Evolutionary conservation across 1,140 invertebrate genomes (phyloP), one percentile per base, ranked within the genome.

Genomic region (Ips typographus): DNA sequence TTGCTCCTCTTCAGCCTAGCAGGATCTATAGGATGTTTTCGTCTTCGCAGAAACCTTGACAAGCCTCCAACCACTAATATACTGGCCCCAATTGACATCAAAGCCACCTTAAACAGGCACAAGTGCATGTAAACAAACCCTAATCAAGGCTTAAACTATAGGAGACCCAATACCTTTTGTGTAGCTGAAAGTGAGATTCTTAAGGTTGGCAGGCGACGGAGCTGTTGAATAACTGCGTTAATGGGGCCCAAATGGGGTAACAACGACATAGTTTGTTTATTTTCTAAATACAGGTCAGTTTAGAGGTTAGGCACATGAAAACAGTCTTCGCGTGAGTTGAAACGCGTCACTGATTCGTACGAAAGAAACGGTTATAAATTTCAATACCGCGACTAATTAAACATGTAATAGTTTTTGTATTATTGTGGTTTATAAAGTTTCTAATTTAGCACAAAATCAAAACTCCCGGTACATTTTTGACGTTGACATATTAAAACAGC

Each of bases 41-140:
- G 80, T 40, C 88, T 82, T 22, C 86, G 82, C 66, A 89, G 78
- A 75, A 86, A 88, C 58, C 84, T 82, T 8, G 88, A 87, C 1
- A 89, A 75, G 1, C 88, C 83, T 42, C 87, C 85, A 42, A 89
- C 83, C 1, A 88, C 81, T 3, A 85, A 82, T 59, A 87, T 84
- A 77, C 87, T 81, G 5, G 84, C 81, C 22, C 82, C 80, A 44
- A 84, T 71, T 4, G 83, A 84, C 55, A 84, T 76, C 44, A 84
- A 68, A 40, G 84, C 77, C 57, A 84, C 77, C 83, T 85, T 41
- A 49, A 70, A 72, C 44, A 49, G 42, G 40, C 22, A 61, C 42
- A 71, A 70, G 59, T 22, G 22, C 22, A 44, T 59, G 3, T 43
- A 52, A 49, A 49, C 44, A 49, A 49, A 8, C 6, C 6, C 6